phyloP scores from a whole-genome alignment of 1,140 invertebrate genomes.

The Temnothorax nylanderi region DNA sequence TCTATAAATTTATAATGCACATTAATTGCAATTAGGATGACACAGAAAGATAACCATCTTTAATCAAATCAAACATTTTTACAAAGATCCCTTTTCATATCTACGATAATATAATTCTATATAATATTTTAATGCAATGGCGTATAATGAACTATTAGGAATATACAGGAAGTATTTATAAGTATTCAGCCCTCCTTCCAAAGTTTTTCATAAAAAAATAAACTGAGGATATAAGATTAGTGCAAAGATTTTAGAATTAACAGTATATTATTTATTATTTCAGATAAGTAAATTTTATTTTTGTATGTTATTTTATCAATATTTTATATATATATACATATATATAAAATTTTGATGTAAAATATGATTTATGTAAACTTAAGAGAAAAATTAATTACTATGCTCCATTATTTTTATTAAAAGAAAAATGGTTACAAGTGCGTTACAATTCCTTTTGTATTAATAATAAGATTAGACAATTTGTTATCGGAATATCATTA shows the following conservation, averaged over 20 bases:
- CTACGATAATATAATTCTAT: constrained; percentile 62
- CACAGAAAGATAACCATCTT: background rate
- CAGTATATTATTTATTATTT: constrained; percentile 25
- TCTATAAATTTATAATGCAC: constrained; percentile 40
- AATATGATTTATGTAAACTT: constrained; percentile 1
- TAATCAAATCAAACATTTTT: constrained; percentile 49
- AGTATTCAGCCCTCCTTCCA: constrained; percentile 19
- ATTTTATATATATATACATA: background rate
- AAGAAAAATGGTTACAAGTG: constrained; percentile 4
- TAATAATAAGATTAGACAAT: background rate
- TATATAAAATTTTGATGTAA: background rate
- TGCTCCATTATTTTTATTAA: constrained; percentile 29
- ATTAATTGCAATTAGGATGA: constrained; percentile 22
- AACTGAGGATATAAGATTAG: constrained; percentile 5
- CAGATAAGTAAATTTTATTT: constrained; percentile 43
- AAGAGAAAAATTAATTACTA: constrained; percentile 11
- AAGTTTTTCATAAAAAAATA: constrained; percentile 8
- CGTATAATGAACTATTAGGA: constrained; percentile 39
- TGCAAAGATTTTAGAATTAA: background rate
- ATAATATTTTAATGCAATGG: constrained; percentile 53
- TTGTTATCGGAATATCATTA: constrained; percentile 20
- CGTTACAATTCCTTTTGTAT: constrained; percentile 7
- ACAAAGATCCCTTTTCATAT: constrained; percentile 60
- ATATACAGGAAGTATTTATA: constrained; percentile 6
- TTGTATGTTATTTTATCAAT: constrained; percentile 19